Evolutionary conservation across 2,888 invertebrate genomes (phyloP), one percentile per base, ranked within the genome.

Genomic region (Rutpela maculata): DNA sequence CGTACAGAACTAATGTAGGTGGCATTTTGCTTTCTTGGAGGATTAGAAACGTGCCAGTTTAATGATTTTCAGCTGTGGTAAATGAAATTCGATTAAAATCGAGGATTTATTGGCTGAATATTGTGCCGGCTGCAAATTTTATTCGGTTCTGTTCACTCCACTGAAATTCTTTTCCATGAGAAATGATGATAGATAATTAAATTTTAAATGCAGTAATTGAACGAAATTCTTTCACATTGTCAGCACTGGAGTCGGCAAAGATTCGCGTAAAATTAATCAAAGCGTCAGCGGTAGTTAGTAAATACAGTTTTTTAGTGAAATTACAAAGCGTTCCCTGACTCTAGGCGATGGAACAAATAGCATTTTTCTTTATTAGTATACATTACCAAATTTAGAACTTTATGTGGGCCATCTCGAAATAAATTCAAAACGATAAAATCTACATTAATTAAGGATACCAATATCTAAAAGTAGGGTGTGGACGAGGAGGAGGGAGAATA

Each of bases 31-130:
- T 68, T 77, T 75, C 72, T 72, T 56, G 78, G 77, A 70, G 74
- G 74, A 80, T 78, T 75, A 78, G 78, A 77, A 80, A 80, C 80
- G 80, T 80, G 75, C 80, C 75, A 75, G 68, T 78, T 80, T 80
- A 72, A 80, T 78, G 76, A 75, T 74, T 68, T 62, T 71, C 77
- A 71, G 63, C 72, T 55, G 72, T 17, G 50, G 72, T 50, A 72
- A 72, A 72, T 72, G 62, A 62, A 50, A 63, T 70, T 55, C 72
- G 72, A 72, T 72, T 62, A 72, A 72, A 72, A 72, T 72, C 17
- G 63, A 72, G 72, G 63, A 71, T 71, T 71, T 62, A 71, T 72
- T 59, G 62, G 63, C 19, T 55, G 63, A 55, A 55, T 72, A 72
- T 72, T 72, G 62, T 18, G 62, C 62, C 72, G 63, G 72, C n/a